These are phyloP conservation scores for Acanthopagrus latus DNA, from an alignment of 2,797 vertebrate species.

Conservation along the genomic window DNA sequence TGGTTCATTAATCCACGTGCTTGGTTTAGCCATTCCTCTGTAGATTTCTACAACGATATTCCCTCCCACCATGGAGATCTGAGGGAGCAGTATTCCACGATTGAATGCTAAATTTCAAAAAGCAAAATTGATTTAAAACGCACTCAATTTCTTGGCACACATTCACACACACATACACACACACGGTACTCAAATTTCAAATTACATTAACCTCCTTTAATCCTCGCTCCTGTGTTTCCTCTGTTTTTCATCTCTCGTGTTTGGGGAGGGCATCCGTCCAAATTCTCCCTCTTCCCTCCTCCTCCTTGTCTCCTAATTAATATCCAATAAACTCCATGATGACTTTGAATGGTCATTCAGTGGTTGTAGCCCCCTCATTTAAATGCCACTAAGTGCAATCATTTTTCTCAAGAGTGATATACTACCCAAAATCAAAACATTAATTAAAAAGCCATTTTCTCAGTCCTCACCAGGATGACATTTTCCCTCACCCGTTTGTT, in stretches of 20 bases:
- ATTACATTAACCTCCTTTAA: slow-evolving; percentile 44
- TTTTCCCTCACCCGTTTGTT: slow-evolving; percentile 74
- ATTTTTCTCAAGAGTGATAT: slow-evolving; percentile 75
- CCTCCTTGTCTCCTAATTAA: slow-evolving; percentile 67
- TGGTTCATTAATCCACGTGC: slow-evolving; percentile 11
- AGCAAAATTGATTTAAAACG: slow-evolving; percentile 28
- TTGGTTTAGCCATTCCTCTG: slow-evolving; percentile 14
- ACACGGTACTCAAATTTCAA: slow-evolving; percentile 21
- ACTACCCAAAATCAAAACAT: slow-evolving; percentile 79
- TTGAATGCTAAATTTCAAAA: slow-evolving; percentile 33
- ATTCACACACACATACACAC: background rate
- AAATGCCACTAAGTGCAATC: slow-evolving; percentile 78
- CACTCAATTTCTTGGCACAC: slow-evolving; percentile 14
- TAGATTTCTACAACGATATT: slow-evolving; percentile 9
- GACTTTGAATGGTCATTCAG: slow-evolving; percentile 74
- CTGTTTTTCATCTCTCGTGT: slow-evolving; percentile 10
- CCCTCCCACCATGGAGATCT: background rate
- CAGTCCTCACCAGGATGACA: slow-evolving; percentile 70
- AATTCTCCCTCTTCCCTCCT: slow-evolving; percentile 21
- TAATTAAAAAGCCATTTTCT: slow-evolving; percentile 82
- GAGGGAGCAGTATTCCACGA: background rate
- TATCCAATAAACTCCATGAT: slow-evolving; percentile 70
- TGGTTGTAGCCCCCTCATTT: slow-evolving; percentile 72
- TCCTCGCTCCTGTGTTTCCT: slow-evolving; percentile 25
- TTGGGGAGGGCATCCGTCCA: slow-evolving; percentile 33